Evolutionary conservation across 2,797 vertebrate genomes (phyloP).

Genomic region (Coccyzus lansbergi): DNA sequence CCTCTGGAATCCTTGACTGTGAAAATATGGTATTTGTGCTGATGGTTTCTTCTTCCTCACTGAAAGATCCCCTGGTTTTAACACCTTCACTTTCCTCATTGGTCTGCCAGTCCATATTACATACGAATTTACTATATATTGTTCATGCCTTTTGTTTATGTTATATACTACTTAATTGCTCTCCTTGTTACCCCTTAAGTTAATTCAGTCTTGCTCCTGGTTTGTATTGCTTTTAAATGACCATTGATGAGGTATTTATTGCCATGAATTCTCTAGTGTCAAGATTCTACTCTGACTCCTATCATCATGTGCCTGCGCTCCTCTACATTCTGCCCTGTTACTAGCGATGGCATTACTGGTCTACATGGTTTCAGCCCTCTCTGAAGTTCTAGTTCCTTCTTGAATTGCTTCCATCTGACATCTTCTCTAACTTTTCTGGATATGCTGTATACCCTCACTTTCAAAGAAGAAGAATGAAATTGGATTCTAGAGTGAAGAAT

Average conservation of each 20-base stretch:
- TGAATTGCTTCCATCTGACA: neutral
- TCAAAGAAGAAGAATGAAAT: neutral
- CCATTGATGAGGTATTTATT: neutral
- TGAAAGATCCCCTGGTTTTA: neutral
- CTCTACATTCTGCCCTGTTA: neutral
- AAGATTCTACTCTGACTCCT: neutral
- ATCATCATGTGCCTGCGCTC: neutral
- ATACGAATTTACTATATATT: neutral
- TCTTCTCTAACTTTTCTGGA: neutral
- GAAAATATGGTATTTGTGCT: neutral
- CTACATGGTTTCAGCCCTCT: neutral
- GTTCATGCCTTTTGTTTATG: neutral
- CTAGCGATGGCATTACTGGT: neutral
- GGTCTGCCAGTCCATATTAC: neutral
- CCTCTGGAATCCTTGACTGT: neutral
- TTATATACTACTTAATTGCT: neutral
- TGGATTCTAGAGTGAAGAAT: neutral
- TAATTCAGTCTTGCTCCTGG: neutral
- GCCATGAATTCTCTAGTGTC: neutral
- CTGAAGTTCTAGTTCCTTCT: neutral
- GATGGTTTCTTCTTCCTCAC: neutral
- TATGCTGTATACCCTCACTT: neutral
- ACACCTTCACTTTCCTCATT: neutral
- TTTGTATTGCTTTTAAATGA: neutral
- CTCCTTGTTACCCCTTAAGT: neutral